Base-by-base conservation (phyloP, 2,113 vertebrate species). In the Ictalurus punctatus region DNA sequence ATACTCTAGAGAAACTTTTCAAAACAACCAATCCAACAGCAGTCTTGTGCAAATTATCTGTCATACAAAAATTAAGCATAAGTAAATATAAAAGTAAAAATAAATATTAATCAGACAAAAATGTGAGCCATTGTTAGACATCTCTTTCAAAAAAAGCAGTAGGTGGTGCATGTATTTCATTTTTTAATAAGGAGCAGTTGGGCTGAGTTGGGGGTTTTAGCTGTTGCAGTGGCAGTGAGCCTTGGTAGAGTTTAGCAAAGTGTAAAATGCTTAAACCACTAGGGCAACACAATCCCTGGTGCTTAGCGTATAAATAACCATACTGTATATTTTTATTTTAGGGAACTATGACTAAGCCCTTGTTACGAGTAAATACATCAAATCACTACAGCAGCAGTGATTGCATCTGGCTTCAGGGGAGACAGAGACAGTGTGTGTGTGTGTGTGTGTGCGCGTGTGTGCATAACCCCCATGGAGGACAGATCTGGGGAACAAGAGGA, bases 301-400 rank as follows among this genome's bases (percentile, higher is more conserved):
- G 95, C 93, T 94, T 93, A 92, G 94, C 91, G 94, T 94, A 95
- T 95, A 95, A 95, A 95, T 96, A 94, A 95, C 93, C 94, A 95
- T 95, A 52, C 48, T 52, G 48, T 52, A 95, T 93, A 93, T 94
- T 95, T 94, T 94, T 93, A 95, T 95, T 94, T 67, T 94, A 92
- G 87, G 80, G 79, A 52, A 74, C 86, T 87, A 87, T 40, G 74
- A 86, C 94, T 95, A 95, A 96, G 94, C 94, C 93, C 94, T 95
- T 95, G 94, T 96, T 95, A 96, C 95, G 93, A 95, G 95, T 94
- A 96, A 96, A 96, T 94, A 95, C 90, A 93, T 93, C 94, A 81
- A 79, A 56, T 81, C 27, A 81, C 27, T 81, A 58, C 93, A 93
- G 91, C 89, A 90, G 93, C 93, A 93, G 52, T 91, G 87, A 93